Evolutionary conservation across 2,888 invertebrate genomes (phyloP).

Genomic region (Mythimna albipuncta): DNA sequence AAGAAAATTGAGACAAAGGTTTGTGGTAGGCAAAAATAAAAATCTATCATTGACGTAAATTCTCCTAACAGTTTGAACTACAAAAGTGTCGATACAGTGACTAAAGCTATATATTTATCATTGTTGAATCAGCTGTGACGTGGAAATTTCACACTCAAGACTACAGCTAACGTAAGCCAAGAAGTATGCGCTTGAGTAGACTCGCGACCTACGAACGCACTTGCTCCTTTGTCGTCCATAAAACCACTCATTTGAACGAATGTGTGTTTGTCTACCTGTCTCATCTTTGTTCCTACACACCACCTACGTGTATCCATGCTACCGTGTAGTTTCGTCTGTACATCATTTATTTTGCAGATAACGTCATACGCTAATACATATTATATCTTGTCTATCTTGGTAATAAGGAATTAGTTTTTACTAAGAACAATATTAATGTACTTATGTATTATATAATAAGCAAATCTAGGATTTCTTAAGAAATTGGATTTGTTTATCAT

Average conservation of each 20-base stretch:
- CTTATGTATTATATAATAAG: not conserved
- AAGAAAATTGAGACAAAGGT: too few species aligned
- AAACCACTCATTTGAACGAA: slow-evolving; percentile 35
- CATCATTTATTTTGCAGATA: slow-evolving; percentile 25
- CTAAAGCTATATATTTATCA: slow-evolving; percentile 21
- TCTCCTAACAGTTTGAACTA: not conserved
- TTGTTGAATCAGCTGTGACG: slow-evolving; percentile 62
- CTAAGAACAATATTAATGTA: not conserved
- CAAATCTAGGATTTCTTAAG: not conserved
- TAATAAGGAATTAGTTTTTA: not conserved
- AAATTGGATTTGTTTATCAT: slow-evolving; percentile 16
- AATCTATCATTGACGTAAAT: not conserved
- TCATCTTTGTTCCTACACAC: slow-evolving; percentile 21
- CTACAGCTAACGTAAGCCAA: slow-evolving; percentile 51
- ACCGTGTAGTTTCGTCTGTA: slow-evolving; percentile 11
- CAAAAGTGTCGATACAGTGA: not conserved
- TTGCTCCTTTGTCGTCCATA: slow-evolving; percentile 52
- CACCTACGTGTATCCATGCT: slow-evolving; percentile 25
- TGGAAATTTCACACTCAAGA: slow-evolving; percentile 35
- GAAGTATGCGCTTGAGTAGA: slow-evolving; percentile 70
- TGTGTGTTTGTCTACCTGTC: slow-evolving; percentile 22
- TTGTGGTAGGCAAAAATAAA: not conserved
- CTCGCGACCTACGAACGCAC: slow-evolving; percentile 67
- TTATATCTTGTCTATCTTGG: not conserved
- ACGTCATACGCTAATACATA: slow-evolving; percentile 16